Base-by-base conservation (phyloP, 92 coral and sea anemone species). In the Epizoanthus scotinus region DNA sequence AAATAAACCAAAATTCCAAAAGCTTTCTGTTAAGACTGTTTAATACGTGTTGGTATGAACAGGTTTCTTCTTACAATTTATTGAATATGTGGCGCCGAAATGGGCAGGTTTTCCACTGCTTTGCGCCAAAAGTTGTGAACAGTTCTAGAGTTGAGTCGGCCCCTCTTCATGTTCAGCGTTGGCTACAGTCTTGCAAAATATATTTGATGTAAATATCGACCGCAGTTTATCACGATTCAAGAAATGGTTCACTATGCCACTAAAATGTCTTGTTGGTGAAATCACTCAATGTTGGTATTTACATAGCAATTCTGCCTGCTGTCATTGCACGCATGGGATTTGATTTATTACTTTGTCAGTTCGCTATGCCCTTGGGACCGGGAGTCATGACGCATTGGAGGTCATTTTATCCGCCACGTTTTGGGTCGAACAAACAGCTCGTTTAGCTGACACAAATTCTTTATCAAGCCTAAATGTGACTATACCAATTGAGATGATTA, bases 261-360 rank as follows among this genome's bases (percentile, higher is more conserved):
- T 6, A 6, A 74, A 74, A 34, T 57, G n/a, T n/a, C n/a, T 34
- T 56, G 19, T 74, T 49, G 38, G 59, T 24, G 29, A 74, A 74
- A 74, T 55, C 67, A 67, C 61, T 59, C 34, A 59, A 60, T 59
- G 9, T 47, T 12, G 52, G 52, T 47, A 47, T 47, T 75, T 58
- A 75, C 66, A 34, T 36, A 49, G 68, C 81, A 57, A 75, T 75
- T 59, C 38, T 21, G 55, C 36, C 67, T 40, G 40, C 40, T 34
- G 40, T 34, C 14, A 13, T 10, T 47, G 17, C 17, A 47, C 57
- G 60, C 81, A 75, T 54, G 15, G 15, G 67, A 12, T 59, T 74
- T 75, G 81, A 75, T 75, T 75, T 75, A 75, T 75, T 19, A 57
- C 52, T 40, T 53, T 13, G 24, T 36, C 3, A 63, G 8, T 29